These are phyloP conservation scores for Phalera bucephala DNA, from an alignment of 2,888 invertebrate genomes.

Conservation along the genomic window DNA sequence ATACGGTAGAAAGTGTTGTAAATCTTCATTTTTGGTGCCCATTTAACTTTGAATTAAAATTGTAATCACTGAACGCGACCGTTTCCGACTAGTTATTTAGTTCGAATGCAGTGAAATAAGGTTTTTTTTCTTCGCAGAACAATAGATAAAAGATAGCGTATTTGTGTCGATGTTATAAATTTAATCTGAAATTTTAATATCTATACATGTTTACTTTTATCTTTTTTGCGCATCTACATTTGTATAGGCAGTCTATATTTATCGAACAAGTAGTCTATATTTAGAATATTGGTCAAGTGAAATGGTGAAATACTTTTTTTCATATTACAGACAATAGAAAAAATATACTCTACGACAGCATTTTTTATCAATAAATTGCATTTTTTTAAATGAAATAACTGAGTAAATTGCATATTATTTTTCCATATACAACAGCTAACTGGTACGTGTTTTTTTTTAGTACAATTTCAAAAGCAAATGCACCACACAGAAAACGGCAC, in stretches of 20 bases:
- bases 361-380: too few relatives aligned
- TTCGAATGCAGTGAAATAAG: slow-evolving; percentile 22
- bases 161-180: slow-evolving; percentile 22
- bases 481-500: slow-evolving; percentile 34
- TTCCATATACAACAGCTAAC: too few relatives aligned
- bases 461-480: slow-evolving; percentile 21
- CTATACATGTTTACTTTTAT: slow-evolving; percentile 21
- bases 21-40: slow-evolving; percentile 36
- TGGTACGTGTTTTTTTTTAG: too few relatives aligned
- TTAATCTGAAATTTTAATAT: slow-evolving; percentile 9
- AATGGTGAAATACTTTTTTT: too few relatives aligned
- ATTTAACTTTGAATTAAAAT: slow-evolving; percentile 24
- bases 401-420: too few relatives aligned
- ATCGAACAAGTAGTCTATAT: too few relatives aligned
- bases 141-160: slow-evolving; percentile 29
- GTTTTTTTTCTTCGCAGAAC: slow-evolving; percentile 21
- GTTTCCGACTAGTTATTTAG: slow-evolving; percentile 16
- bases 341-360: too few relatives aligned
- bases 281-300: background rate
- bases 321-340: too few relatives aligned
- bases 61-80: too few relatives aligned
- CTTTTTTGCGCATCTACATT: slow-evolving; percentile 26
- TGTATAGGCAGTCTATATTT: slow-evolving; percentile 4
- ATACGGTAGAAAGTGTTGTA: slow-evolving; percentile 27
- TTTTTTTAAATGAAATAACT: too few relatives aligned